Evolutionary conservation across 2,113 vertebrate genomes (phyloP), one percentile per base, ranked within the genome.

Genomic region (Pholis gunnellus): DNA sequence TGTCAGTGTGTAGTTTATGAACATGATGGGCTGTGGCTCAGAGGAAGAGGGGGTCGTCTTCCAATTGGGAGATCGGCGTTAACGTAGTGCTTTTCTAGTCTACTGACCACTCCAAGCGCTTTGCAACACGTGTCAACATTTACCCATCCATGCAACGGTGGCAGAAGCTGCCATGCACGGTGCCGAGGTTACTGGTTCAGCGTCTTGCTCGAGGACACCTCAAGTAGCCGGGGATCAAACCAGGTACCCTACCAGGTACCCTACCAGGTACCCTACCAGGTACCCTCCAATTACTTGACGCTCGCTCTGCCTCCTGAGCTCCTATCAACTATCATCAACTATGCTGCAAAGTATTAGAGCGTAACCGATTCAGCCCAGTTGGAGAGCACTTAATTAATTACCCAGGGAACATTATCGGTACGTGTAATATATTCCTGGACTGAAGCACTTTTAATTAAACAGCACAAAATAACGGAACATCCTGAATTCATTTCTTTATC

Each of bases 371-470:
- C 65, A 59, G 57, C 34, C 73, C 25, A 7, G 38, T 68, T 75
- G 56, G 74, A 63, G 22, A 76, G 36, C 40, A 65, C 4, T 54
- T 69, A 71, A 72, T 77, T 70, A 54, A 72, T 77, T 70, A 54
- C 61, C 48, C 48, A 36, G 40, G 10, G 48, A 76, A 44, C 9
- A 66, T 75, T 66, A 78, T 18, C 73, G 48, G 25, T 15, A 18
- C 36, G 18, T 67, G 52, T 72, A 78, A 81, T 18, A 1, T 52
- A n/a, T 67, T 84, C 48, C 48, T 27, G 4, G 50, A 64, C 0
- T 59, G 25, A 76, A 73, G 61, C 61, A 40, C 7, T 63, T 80
- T 81, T 59, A 59, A 72, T 86, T 38, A 79, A 40, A 60, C 13
- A 6, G 54, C 36, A 60, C 18, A 59, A 42, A 57, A 59, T 76